A percentile compares a stretch with the other conserved stretches of the same genome.
These are phyloP conservation scores for Ostrea edulis DNA, from an alignment of 1,140 invertebrate genomes.

Conservation along the genomic window DNA sequence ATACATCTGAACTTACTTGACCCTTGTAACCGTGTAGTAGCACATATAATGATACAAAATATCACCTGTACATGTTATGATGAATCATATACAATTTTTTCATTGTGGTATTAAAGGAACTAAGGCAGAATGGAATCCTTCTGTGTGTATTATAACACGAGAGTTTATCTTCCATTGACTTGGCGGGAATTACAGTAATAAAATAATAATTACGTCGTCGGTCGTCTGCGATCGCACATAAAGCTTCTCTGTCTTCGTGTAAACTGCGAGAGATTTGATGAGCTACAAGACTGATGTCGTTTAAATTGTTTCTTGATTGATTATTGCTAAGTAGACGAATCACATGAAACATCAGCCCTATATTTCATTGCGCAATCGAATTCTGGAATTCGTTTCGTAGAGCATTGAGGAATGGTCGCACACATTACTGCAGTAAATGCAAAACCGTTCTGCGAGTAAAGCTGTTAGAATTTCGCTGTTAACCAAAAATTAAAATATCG, in stretches of 20 bases:
- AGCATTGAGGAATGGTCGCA: background rate
- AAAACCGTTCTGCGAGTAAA: too few species aligned
- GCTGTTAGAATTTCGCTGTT: too few species aligned
- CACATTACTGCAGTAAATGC: background rate
- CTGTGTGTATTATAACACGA: background rate
- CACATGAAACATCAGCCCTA: background rate
- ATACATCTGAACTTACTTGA: constrained; percentile 13
- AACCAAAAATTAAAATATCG: too few species aligned
- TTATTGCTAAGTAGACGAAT: background rate
- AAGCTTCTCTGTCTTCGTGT: background rate
- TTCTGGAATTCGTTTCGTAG: background rate
- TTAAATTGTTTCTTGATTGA: constrained; percentile 15
- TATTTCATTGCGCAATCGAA: background rate
- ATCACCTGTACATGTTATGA: constrained; percentile 27
- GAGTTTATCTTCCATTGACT: constrained; percentile 35
- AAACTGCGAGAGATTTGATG: constrained; percentile 6
- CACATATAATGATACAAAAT: constrained; percentile 6
- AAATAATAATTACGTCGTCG: constrained; percentile 34
- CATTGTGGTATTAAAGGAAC: constrained; percentile 21
- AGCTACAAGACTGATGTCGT: constrained; percentile 2
- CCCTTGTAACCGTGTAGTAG: background rate
- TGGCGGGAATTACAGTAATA: constrained; percentile 36
- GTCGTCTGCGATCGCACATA: constrained; percentile 29
- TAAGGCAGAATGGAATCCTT: background rate
- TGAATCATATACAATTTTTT: constrained; percentile 8